A percentile compares a stretch with the other conserved stretches of the same genome.
Conservation (phyloP, 1,140 invertebrate genomes). For the Alviniconcha marisindica region DNA sequence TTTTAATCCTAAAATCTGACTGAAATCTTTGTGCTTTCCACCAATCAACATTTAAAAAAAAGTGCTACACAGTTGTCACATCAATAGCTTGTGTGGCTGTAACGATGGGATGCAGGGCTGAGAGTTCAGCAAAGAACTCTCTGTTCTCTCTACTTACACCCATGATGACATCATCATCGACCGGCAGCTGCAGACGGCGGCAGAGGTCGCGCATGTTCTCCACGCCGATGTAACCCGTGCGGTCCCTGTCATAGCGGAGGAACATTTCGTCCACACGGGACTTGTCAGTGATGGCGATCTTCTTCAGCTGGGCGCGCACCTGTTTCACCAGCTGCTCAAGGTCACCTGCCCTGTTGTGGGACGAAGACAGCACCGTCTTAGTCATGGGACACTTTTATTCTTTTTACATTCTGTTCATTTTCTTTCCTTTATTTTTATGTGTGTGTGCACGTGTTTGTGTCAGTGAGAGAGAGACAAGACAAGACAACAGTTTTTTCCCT, state of each 20-base stretch:
- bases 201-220: slow-evolving; percentile 72
- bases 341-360: slow-evolving; percentile 64
- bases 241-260: slow-evolving; percentile 71
- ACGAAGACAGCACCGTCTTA: too few species aligned
- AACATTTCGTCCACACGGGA: slow-evolving; percentile 75
- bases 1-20: too few species aligned
- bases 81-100: background rate
- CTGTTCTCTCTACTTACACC: slow-evolving; percentile 69
- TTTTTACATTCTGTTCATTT: too few species aligned
- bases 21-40: background rate
- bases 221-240: slow-evolving; percentile 71
- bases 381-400: too few species aligned
- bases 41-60: background rate
- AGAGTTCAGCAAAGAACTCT: too few species aligned
- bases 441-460: too few species aligned
- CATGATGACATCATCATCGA: slow-evolving; percentile 74
- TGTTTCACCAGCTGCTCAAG: slow-evolving; percentile 67
- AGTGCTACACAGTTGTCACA: background rate
- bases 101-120: too few species aligned
- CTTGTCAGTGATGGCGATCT: slow-evolving; percentile 74
- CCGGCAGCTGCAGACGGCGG: slow-evolving; percentile 69
- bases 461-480: too few species aligned
- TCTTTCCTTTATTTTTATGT: too few species aligned
- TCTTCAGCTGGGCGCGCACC: slow-evolving; percentile 74
- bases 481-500: too few species aligned